phyloP scores from a whole-genome alignment of 2,113 vertebrate genomes.

The Circaetus gallicus region DNA sequence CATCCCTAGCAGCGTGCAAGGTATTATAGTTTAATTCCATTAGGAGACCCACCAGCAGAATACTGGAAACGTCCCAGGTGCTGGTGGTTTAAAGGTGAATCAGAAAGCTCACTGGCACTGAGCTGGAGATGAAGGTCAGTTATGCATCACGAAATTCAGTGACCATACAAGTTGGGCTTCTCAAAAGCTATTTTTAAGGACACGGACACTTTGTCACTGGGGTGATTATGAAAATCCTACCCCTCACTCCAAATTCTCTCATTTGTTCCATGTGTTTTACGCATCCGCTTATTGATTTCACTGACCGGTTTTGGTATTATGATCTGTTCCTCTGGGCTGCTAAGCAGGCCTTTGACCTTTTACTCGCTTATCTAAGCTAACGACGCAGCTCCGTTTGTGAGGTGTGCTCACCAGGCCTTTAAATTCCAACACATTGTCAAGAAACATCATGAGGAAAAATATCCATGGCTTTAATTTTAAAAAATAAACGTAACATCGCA shows the following conservation, averaged over 20 bases:
- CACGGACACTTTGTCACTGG: not conserved
- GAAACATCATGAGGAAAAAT: not conserved
- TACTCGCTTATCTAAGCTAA: not conserved
- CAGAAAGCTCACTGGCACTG: not conserved
- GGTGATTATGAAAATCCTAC: not conserved
- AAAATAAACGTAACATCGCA: not conserved
- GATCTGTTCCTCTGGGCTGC: not conserved
- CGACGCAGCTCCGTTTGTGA: not conserved
- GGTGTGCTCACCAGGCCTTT: not conserved
- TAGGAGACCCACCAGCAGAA: not conserved
- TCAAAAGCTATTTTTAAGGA: not conserved
- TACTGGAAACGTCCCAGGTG: not conserved
- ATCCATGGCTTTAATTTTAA: not conserved
- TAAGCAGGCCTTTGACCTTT: not conserved
- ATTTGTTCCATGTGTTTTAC: not conserved
- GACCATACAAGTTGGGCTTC: accelerated
- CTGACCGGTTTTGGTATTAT: not conserved
- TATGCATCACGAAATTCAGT: not conserved
- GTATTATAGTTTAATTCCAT: constrained; percentile 16
- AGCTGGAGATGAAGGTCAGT: not conserved
- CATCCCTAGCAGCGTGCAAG: not conserved
- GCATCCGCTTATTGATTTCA: not conserved
- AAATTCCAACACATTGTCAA: not conserved
- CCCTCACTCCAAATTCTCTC: not conserved
- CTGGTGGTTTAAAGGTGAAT: not conserved